Evolutionary conservation across 2,888 invertebrate genomes (phyloP).

Genomic region (Cyrtodaria siliqua): DNA sequence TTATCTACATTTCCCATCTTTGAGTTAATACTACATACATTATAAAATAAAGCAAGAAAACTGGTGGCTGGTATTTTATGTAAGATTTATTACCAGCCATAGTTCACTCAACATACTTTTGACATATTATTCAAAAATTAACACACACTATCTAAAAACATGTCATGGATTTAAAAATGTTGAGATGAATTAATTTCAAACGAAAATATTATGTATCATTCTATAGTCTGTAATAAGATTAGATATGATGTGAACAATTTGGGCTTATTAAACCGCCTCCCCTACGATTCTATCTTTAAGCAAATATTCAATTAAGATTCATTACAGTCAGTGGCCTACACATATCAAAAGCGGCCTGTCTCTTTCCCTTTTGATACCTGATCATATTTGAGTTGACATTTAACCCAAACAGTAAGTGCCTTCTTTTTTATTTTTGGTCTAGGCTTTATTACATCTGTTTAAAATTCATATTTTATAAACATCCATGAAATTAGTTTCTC

Average conservation of each 20-base stretch:
- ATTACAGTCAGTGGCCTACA: neutral
- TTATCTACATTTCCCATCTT: constrained; percentile 1
- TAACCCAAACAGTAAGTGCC: neutral
- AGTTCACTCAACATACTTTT: constrained; percentile 2
- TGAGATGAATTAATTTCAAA: too few relatives aligned
- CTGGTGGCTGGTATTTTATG: too few relatives aligned
- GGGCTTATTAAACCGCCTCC: neutral
- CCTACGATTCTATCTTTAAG: constrained; percentile 13
- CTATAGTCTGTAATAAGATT: constrained; percentile 4
- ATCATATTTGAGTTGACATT: constrained; percentile 9
- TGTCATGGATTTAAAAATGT: constrained; percentile 12
- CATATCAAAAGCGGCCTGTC: neutral
- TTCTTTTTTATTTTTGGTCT: too few relatives aligned
- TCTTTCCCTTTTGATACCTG: too few relatives aligned
- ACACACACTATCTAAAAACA: constrained; percentile 5
- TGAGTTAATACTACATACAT: constrained; percentile 1
- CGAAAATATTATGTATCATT: too few relatives aligned
- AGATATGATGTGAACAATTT: constrained; percentile 14
- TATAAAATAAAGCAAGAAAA: too few relatives aligned
- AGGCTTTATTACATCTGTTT: constrained; percentile 3
- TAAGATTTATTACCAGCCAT: neutral
- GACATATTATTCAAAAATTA: neutral
- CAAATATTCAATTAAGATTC: constrained; percentile 26
- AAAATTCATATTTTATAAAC: constrained; percentile 13
- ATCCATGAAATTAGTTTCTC: constrained; percentile 22